Conservation (phyloP, 2,888 invertebrate species). For the Dolomedes plantarius region DNA sequence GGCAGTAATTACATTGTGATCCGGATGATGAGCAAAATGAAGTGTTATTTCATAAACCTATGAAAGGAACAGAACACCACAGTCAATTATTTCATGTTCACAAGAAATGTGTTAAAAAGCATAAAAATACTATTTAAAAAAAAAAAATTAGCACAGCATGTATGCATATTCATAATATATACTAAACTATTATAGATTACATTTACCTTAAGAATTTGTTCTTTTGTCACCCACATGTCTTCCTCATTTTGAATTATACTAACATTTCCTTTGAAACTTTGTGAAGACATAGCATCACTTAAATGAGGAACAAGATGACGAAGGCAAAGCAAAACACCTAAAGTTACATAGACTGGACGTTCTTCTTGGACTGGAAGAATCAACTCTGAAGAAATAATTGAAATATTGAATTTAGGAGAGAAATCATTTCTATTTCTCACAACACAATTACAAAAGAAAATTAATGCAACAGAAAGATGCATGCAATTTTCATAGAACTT, state of each 20-base stretch:
- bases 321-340: conserved; percentile 83
- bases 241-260: conserved; percentile 74
- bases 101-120: too few species aligned
- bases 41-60: conserved; percentile 78
- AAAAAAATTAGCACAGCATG: too few species aligned
- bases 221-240: conserved; percentile 74
- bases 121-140: too few species aligned
- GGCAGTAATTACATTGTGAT: conserved; percentile 92
- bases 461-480: too few species aligned
- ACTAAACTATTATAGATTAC: too few species aligned
- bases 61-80: conserved; percentile 62
- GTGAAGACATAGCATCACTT: conserved; percentile 74
- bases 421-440: too few species aligned
- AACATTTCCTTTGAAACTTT: conserved; percentile 75
- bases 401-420: neutral
- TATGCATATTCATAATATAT: too few species aligned
- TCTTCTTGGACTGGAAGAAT: conserved; percentile 80
- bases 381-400: conserved; percentile 77
- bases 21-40: conserved; percentile 80
- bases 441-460: too few species aligned
- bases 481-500: too few species aligned
- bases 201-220: conserved; percentile 77
- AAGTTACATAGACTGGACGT: conserved; percentile 79
- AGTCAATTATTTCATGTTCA: too few species aligned
- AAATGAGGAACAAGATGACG: conserved; percentile 82